A percentile compares a stretch with the other conserved stretches of the same genome.
Conservation (phyloP, 2,797 vertebrate genomes). For the Sebastes cheni region DNA sequence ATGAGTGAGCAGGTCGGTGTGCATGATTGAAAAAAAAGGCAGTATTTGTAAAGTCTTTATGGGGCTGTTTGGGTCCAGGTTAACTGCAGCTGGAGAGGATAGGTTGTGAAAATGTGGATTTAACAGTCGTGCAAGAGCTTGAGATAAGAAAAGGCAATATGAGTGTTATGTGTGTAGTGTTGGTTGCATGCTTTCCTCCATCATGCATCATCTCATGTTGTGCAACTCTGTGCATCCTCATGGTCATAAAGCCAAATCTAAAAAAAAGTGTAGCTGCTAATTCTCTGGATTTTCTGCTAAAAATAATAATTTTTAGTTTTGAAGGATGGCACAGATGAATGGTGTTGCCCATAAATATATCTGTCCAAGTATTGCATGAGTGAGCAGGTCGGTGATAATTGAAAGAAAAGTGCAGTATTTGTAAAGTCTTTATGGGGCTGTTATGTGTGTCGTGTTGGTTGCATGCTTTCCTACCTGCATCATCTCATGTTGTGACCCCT, state of each 20-base stretch:
- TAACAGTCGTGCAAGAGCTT: neutral
- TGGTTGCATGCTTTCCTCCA: slow-evolving; percentile 56
- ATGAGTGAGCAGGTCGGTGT: slow-evolving; percentile 66
- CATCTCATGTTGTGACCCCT: too few relatives aligned
- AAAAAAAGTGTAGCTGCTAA: slow-evolving; percentile 51
- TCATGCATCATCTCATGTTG: slow-evolving; percentile 39
- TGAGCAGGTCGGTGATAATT: too few relatives aligned
- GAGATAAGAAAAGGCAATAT: neutral
- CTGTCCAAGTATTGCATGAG: too few relatives aligned
- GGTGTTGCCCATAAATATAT: too few relatives aligned
- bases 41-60: slow-evolving; percentile 33
- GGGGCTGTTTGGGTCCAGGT: slow-evolving; percentile 37
- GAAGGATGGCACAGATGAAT: slow-evolving; percentile 46
- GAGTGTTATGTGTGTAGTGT: too few relatives aligned
- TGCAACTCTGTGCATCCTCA: slow-evolving; percentile 19
- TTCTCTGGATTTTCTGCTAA: slow-evolving; percentile 73
- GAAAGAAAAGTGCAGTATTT: too few relatives aligned
- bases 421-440: too few relatives aligned
- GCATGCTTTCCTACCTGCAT: too few relatives aligned
- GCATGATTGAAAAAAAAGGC: slow-evolving; percentile 46
- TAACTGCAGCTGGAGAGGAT: slow-evolving; percentile 22
- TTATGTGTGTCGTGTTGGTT: too few relatives aligned
- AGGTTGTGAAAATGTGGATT: slow-evolving; percentile 4
- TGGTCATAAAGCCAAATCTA: neutral
- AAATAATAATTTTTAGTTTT: slow-evolving; percentile 63